phyloP scores from a whole-genome alignment of 2,113 vertebrate species.

The Takifugu flavidus region DNA sequence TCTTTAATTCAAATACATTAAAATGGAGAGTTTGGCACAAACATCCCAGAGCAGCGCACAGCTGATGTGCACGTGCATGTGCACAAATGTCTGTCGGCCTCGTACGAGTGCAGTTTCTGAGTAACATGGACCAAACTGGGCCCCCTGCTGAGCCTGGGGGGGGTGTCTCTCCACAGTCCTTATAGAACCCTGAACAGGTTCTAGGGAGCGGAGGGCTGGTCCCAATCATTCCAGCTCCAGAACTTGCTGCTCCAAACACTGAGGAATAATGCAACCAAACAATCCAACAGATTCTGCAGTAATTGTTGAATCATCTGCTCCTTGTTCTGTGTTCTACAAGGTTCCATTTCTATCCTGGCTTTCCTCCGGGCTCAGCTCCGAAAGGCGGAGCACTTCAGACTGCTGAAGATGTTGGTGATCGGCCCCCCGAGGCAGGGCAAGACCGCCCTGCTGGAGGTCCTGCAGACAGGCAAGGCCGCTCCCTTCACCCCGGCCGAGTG shows the following conservation, averaged over 20 bases:
- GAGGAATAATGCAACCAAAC: background rate
- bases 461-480: slow-evolving; percentile 81
- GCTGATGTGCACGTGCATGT: too few relatives aligned
- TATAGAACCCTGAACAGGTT: too few relatives aligned
- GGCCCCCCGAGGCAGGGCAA: slow-evolving; percentile 95
- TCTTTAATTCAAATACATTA: too few relatives aligned
- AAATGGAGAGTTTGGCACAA: too few relatives aligned
- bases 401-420: slow-evolving; percentile 91
- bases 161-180: too few relatives aligned
- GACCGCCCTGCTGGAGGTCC: slow-evolving; percentile 82
- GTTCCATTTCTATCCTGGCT: slow-evolving; percentile 82
- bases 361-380: slow-evolving; percentile 89
- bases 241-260: background rate
- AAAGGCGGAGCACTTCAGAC: slow-evolving; percentile 83
- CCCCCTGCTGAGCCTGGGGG: too few relatives aligned
- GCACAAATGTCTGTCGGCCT: too few relatives aligned
- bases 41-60: too few relatives aligned
- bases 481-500: slow-evolving; percentile 75
- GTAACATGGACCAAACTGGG: too few relatives aligned
- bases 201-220: too few relatives aligned
- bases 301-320: background rate
- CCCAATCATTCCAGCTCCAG: too few relatives aligned
- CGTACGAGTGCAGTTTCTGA: too few relatives aligned
- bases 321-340: slow-evolving; percentile 54
- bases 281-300: background rate